A percentile compares a stretch with the other conserved stretches of the same genome.
Evolutionary conservation across 1,140 invertebrate species (phyloP).

Genomic region (Papilio xuthus): DNA sequence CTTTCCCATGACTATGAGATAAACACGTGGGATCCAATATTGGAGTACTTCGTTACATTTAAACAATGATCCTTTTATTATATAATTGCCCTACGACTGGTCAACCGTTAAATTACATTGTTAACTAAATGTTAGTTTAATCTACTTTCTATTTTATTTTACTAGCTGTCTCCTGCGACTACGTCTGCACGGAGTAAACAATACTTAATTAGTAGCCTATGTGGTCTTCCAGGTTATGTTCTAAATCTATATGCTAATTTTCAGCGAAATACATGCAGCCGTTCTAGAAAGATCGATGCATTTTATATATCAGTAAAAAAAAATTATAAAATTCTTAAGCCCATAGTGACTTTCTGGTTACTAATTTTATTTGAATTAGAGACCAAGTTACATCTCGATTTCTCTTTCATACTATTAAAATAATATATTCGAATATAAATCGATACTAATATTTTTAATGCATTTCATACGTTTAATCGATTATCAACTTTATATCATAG

Average conservation of each 20-base stretch:
- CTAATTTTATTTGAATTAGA: not conserved
- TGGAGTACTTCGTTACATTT: slow-evolving; percentile 42
- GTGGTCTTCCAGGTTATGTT: no score
- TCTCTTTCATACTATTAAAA: not conserved
- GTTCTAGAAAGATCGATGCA: no score
- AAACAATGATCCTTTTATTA: slow-evolving; percentile 40
- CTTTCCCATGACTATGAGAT: slow-evolving; percentile 62
- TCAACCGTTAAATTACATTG: slow-evolving; percentile 33
- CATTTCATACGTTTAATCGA: not conserved
- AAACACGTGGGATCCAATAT: slow-evolving; percentile 49
- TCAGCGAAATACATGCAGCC: no score
- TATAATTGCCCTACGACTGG: slow-evolving; percentile 29
- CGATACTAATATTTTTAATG: not conserved
- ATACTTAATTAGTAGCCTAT: no score
- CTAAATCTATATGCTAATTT: no score
- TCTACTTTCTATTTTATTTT: not conserved
- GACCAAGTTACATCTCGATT: not conserved
- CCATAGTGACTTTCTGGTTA: not conserved
- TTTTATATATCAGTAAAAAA: no score
- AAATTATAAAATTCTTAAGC: not conserved
- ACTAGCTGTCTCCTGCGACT: no score
- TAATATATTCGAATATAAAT: slow-evolving; percentile 5
- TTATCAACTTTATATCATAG: slow-evolving; percentile 6
- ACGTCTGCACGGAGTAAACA: no score
- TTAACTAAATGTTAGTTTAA: slow-evolving; percentile 10